These are phyloP conservation scores for Pheosia gnoma DNA, from an alignment of 2,888 invertebrate genomes.

Conservation along the genomic window DNA sequence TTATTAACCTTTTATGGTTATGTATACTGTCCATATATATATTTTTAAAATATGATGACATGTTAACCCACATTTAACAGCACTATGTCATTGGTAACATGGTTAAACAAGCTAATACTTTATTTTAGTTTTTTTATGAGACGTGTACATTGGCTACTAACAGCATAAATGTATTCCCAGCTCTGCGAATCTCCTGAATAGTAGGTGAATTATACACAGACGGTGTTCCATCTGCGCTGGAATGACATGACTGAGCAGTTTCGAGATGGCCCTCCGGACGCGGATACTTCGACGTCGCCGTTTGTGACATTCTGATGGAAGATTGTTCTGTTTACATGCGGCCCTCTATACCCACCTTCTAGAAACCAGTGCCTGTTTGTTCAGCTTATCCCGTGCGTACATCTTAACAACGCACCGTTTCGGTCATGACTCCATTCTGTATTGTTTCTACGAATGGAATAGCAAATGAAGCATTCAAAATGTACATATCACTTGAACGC, in stretches of 20 bases:
- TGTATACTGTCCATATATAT: too few relatives aligned
- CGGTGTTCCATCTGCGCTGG: slow-evolving; percentile 47
- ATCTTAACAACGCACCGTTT: slow-evolving; percentile 62
- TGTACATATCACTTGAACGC: slow-evolving; percentile 33
- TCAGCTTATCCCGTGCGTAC: slow-evolving; percentile 62
- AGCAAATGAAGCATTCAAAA: slow-evolving; percentile 43
- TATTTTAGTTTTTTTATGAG: too few relatives aligned
- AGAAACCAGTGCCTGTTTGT: slow-evolving; percentile 57
- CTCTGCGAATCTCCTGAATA: slow-evolving; percentile 44
- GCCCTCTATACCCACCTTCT: slow-evolving; percentile 49
- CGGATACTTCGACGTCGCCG: slow-evolving; percentile 61
- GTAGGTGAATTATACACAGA: slow-evolving; percentile 49
- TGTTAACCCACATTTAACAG: too few relatives aligned
- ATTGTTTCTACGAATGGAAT: slow-evolving; percentile 54
- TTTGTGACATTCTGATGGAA: slow-evolving; percentile 74
- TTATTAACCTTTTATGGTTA: too few relatives aligned
- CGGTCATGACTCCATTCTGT: slow-evolving; percentile 55
- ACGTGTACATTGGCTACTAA: slow-evolving; percentile 19
- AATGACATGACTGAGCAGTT: slow-evolving; percentile 60
- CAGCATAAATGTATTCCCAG: slow-evolving; percentile 29
- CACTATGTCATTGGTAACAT: too few relatives aligned
- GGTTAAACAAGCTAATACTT: too few relatives aligned
- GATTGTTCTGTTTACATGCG: slow-evolving; percentile 73
- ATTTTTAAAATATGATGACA: too few relatives aligned
- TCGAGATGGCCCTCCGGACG: slow-evolving; percentile 52